phyloP scores from a whole-genome alignment of 2,888 invertebrate genomes.

The Aphodius sticticus region DNA sequence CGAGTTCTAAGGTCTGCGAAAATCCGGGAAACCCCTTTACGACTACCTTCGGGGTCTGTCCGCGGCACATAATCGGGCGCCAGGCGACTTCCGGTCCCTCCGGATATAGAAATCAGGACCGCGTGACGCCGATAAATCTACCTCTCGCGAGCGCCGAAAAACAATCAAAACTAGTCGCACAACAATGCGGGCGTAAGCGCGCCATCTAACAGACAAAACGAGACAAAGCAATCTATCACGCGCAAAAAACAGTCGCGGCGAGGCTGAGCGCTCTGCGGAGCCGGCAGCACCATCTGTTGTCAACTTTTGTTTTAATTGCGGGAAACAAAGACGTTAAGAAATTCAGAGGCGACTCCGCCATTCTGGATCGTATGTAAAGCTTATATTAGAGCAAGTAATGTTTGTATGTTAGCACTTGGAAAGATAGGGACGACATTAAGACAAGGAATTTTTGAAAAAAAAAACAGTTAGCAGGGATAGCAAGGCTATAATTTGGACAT shows the following conservation, averaged over 20 bases:
- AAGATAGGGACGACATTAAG: no score
- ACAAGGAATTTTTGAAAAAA: no score
- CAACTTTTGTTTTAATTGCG: constrained; percentile 60
- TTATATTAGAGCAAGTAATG: no score
- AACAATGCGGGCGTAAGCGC: constrained; percentile 44
- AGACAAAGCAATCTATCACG: constrained; percentile 59
- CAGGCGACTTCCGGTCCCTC: constrained; percentile 30
- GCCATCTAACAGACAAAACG: constrained; percentile 29
- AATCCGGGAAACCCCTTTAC: constrained; percentile 11
- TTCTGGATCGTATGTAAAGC: not conserved
- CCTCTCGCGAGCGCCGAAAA: constrained; percentile 57
- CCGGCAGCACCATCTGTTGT: constrained; percentile 54
- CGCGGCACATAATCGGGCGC: constrained; percentile 12
- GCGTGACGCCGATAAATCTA: constrained; percentile 58
- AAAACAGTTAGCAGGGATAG: no score
- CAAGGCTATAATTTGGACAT: no score
- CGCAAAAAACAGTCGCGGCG: constrained; percentile 56
- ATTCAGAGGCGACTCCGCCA: constrained; percentile 41
- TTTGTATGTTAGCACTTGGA: no score
- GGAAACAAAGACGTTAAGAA: constrained; percentile 57
- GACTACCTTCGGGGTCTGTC: not conserved
- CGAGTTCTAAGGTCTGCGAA: not conserved
- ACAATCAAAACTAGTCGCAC: constrained; percentile 59
- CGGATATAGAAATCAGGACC: constrained; percentile 54
- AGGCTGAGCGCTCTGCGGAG: not conserved